Base-by-base conservation (phyloP, 2,888 invertebrate genomes). In the Tipula confusa region DNA sequence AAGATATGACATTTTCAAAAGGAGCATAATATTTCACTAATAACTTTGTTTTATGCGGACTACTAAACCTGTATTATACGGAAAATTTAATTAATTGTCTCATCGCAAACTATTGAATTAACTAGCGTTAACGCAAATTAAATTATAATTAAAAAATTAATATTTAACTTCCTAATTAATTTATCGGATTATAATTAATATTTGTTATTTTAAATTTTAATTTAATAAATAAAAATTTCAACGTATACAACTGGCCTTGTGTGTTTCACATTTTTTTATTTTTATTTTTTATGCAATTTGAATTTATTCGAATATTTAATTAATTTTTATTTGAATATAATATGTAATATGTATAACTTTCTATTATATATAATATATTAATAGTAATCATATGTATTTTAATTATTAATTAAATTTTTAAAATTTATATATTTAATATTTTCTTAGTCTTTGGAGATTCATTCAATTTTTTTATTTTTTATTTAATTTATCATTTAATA, bases 221-320 rank as follows among this genome's bases (percentile, higher is more conserved):
- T 29, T n/a, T 29, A 80, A 80, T 29, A 80, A 80, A 80, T 80
- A 31, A 80, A 80, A 80, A 80, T 80, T 82, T 82, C 18, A 82
- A 82, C 82, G 82, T 82, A 82, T 82, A 82, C 82, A 82, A 82
- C 82, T 82, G 82, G 82, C 82, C 82, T 31, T 33, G 29, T n/a
- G n/a, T n/a, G n/a, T 82, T 80, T 80, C 15, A 29, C 15, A 80
- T 80, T 79, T 29, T 7, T 29, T 29, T 80, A 29, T 80, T 15
- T 29, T n/a, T 64, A 18, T 64, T 64, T 64, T 3, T 29, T 80
- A 80, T 29, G 64, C 64, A 64, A 13, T 64, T 64, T 80, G 29
- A 80, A 80, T 80, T 80, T 82, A 29, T 33, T 82, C 82, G 33
- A 33, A 33, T 82, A 33, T 82, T 82, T 82, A 31, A 15, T 6